phyloP scores from a whole-genome alignment of 2,888 invertebrate genomes.

The Xanthorhoe designata region DNA sequence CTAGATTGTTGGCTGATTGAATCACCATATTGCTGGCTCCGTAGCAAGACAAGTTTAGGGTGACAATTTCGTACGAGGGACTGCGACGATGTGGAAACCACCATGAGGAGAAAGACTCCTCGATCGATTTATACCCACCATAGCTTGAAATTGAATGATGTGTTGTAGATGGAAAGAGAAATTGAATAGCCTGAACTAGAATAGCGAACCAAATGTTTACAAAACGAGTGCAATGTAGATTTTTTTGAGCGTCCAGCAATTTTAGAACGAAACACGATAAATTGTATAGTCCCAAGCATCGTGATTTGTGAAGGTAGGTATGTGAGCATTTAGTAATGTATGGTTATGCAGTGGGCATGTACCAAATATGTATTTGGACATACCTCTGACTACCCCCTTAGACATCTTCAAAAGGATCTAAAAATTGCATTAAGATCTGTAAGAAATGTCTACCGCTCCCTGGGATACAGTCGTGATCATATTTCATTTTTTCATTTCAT shows the following conservation, averaged over 20 bases:
- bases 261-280: neutral
- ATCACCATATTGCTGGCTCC: conserved; percentile 7
- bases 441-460: too few relatives aligned
- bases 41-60: conserved; percentile 4
- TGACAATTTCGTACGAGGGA: conserved; percentile 24
- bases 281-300: neutral
- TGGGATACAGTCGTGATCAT: too few relatives aligned
- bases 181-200: neutral
- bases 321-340: too few relatives aligned
- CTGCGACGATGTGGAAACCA: conserved; percentile 29
- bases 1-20: too few relatives aligned
- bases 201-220: neutral
- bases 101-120: conserved; percentile 17
- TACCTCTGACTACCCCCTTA: too few relatives aligned
- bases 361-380: too few relatives aligned
- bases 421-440: too few relatives aligned
- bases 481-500: too few relatives aligned
- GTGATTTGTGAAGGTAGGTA: neutral
- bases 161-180: neutral
- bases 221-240: neutral
- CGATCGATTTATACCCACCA: neutral
- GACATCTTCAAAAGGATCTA: too few relatives aligned
- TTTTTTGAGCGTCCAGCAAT: neutral
- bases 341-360: too few relatives aligned
- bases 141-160: neutral